Percentiles rank a stretch among this genome's conserved stretches.
These are phyloP conservation scores for Leptopilina clavipes DNA, from an alignment of 1,140 invertebrate species.

Conservation along the genomic window DNA sequence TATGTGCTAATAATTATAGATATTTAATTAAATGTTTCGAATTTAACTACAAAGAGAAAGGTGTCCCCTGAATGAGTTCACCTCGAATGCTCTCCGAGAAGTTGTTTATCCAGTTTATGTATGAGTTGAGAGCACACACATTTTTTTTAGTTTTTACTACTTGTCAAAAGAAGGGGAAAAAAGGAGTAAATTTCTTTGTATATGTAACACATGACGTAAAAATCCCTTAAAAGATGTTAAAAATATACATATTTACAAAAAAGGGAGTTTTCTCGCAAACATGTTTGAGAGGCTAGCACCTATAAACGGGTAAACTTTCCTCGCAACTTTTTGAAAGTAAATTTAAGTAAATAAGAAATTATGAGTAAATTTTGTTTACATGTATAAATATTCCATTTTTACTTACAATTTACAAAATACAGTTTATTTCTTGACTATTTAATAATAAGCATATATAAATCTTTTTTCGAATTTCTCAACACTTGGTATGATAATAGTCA, in stretches of 20 bases:
- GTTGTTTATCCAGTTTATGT: slow-evolving; percentile 1
- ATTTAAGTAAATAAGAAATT: too few species aligned
- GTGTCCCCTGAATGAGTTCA: slow-evolving; percentile 12
- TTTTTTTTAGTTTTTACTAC: background rate
- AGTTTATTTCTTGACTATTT: too few species aligned
- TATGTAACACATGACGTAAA: slow-evolving; percentile 7
- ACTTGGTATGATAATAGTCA: too few species aligned
- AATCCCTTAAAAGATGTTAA: background rate
- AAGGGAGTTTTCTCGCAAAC: background rate
- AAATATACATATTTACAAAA: background rate
- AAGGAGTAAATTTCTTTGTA: background rate
- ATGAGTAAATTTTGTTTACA: too few species aligned
- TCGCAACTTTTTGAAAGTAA: too few species aligned
- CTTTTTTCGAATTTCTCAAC: too few species aligned
- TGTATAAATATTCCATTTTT: too few species aligned
- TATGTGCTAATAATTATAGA: background rate
- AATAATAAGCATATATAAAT: too few species aligned
- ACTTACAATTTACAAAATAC: too few species aligned
- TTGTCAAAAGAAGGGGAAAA: background rate
- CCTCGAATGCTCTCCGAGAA: slow-evolving; percentile 15
- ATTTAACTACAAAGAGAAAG: slow-evolving; percentile 7
- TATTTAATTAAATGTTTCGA: background rate
- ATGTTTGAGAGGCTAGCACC: background rate
- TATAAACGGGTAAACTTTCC: too few species aligned
- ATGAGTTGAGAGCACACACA: background rate